These are phyloP conservation scores for Aphis gossypii DNA, from an alignment of 1,140 invertebrate genomes.

Conservation along the genomic window DNA sequence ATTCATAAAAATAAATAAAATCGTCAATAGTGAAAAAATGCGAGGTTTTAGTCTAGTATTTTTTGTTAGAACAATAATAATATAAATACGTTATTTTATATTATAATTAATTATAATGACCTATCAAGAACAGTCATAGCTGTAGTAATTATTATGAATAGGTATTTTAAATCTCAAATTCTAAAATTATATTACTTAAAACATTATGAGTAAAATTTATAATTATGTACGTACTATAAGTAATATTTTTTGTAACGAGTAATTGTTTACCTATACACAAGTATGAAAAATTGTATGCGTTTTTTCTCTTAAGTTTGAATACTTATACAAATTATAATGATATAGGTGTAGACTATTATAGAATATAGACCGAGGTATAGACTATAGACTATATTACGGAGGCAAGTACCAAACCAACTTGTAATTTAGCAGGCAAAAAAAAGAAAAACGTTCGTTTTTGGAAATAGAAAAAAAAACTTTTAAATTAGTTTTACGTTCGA, in stretches of 20 bases:
- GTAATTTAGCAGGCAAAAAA: background rate
- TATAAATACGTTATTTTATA: background rate
- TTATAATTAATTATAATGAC: background rate
- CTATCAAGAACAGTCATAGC: background rate
- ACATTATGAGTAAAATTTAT: background rate
- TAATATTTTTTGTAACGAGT: background rate
- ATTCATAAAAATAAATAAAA: background rate
- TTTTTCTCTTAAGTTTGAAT: background rate
- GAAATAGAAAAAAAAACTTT: background rate
- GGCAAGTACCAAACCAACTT: background rate
- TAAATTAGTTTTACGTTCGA: background rate
- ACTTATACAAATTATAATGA: background rate
- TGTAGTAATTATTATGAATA: background rate
- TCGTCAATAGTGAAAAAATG: background rate
- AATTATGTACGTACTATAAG: background rate
- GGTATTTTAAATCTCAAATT: background rate
- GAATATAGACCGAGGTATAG: background rate
- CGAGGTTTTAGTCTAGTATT: background rate
- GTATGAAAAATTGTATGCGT: background rate
- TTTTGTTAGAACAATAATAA: slow-evolving; percentile 3
- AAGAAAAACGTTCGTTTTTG: background rate
- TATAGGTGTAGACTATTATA: background rate
- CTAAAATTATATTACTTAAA: background rate
- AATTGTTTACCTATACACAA: background rate
- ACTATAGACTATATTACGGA: background rate